Evolutionary conservation across 2,113 vertebrate species (phyloP).

Genomic region (Ciconia maguari): DNA sequence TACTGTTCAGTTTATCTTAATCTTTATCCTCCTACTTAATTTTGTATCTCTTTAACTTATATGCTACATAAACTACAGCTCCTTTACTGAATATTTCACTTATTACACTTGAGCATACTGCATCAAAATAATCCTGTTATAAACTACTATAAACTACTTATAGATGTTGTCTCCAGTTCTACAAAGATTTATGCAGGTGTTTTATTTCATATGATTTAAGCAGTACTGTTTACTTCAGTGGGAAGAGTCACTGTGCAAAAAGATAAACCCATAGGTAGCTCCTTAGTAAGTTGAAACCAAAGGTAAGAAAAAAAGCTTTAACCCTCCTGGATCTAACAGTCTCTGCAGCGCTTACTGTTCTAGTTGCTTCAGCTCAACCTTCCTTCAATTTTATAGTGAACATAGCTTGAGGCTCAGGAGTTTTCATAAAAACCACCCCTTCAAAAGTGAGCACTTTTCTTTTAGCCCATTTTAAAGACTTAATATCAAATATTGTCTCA

Average conservation of each 20-base stretch:
- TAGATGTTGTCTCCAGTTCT: background rate
- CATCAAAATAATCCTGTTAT: background rate
- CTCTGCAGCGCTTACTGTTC: background rate
- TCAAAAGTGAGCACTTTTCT: background rate
- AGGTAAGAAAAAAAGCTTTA: background rate
- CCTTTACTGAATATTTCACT: background rate
- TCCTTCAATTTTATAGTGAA: background rate
- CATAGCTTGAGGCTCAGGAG: background rate
- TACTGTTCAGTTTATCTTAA: background rate
- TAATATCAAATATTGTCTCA: background rate
- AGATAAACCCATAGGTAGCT: background rate
- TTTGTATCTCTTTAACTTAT: background rate
- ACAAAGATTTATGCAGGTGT: background rate
- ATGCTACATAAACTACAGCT: background rate
- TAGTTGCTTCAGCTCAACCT: background rate
- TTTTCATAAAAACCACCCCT: background rate
- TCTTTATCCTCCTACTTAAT: background rate
- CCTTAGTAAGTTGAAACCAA: background rate
- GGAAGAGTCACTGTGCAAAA: background rate
- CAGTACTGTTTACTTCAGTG: background rate
- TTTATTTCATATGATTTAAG: background rate
- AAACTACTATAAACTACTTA: background rate
- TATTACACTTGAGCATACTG: background rate
- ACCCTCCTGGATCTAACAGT: background rate
- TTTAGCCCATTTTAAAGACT: background rate